These are phyloP conservation scores for Catharus bicknelli DNA, from an alignment of 2,113 vertebrate species.

Conservation along the genomic window DNA sequence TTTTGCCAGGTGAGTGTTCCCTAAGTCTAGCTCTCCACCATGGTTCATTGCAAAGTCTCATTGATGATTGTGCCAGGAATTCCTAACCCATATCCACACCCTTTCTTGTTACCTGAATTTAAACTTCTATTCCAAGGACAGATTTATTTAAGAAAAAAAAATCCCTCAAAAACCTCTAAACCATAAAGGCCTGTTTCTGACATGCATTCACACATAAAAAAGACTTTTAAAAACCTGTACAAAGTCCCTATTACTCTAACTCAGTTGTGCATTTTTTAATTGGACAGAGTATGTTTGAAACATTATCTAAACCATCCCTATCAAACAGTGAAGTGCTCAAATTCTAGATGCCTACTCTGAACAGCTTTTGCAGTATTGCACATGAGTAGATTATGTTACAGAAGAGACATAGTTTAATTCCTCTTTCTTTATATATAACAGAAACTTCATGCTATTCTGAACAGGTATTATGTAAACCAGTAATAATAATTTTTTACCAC, in stretches of 20 bases:
- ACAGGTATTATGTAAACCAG: not conserved
- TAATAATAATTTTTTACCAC: constrained; percentile 33
- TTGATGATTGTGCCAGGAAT: not conserved
- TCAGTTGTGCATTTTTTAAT: not conserved
- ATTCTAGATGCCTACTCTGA: not conserved
- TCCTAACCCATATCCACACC: not conserved
- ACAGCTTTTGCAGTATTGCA: not conserved
- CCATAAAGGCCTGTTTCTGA: not conserved
- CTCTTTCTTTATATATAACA: not conserved
- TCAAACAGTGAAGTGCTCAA: not conserved
- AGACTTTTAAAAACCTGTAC: not conserved
- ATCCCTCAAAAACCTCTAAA: not conserved
- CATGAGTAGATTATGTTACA: not conserved
- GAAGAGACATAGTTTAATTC: not conserved
- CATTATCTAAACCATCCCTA: not conserved
- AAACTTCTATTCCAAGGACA: not conserved
- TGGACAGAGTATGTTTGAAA: not conserved
- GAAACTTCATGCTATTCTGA: not conserved
- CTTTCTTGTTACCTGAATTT: not conserved
- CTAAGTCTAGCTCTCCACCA: not conserved
- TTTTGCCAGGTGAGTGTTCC: not conserved
- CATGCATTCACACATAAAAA: not conserved
- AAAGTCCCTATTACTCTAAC: not conserved
- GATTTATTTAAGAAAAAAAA: not conserved
- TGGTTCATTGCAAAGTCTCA: not conserved